phyloP scores from a whole-genome alignment of 2,797 vertebrate genomes.

The Lepilemur septentrionalis region DNA sequence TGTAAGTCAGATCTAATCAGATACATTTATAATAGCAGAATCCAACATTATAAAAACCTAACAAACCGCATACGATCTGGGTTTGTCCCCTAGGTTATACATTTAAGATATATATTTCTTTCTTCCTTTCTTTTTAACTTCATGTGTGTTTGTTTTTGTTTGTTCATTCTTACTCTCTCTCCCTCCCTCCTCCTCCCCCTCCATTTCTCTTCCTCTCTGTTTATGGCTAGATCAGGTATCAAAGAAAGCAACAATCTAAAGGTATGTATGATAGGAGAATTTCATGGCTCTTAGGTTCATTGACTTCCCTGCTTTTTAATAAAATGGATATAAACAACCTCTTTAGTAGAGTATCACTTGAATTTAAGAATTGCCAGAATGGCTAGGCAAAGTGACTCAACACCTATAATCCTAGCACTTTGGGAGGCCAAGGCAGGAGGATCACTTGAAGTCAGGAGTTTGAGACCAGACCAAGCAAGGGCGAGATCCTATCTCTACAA shows the following conservation, averaged over 20 bases:
- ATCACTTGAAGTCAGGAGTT: neutral
- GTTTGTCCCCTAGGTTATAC: neutral
- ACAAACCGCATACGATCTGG: neutral
- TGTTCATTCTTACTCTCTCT: neutral
- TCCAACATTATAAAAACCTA: neutral
- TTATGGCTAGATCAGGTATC: neutral
- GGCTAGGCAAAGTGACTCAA: neutral
- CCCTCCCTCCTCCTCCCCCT: too few relatives aligned
- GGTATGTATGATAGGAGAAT: neutral
- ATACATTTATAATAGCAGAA: neutral
- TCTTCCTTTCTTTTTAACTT: neutral
- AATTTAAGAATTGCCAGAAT: conserved; percentile 23
- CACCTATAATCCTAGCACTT: neutral
- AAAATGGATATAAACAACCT: neutral
- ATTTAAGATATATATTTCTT: neutral
- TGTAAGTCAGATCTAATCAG: neutral
- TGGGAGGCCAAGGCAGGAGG: neutral
- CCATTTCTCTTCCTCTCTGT: neutral
- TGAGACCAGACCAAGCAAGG: neutral
- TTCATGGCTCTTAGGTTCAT: neutral
- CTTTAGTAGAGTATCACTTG: neutral
- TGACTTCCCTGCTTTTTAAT: conserved; percentile 14
- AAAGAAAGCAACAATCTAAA: neutral
- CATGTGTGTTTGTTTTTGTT: neutral
- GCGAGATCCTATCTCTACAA: neutral